Base-by-base conservation (phyloP, 2,113 vertebrate species). In the Synodontis membranacea region DNA sequence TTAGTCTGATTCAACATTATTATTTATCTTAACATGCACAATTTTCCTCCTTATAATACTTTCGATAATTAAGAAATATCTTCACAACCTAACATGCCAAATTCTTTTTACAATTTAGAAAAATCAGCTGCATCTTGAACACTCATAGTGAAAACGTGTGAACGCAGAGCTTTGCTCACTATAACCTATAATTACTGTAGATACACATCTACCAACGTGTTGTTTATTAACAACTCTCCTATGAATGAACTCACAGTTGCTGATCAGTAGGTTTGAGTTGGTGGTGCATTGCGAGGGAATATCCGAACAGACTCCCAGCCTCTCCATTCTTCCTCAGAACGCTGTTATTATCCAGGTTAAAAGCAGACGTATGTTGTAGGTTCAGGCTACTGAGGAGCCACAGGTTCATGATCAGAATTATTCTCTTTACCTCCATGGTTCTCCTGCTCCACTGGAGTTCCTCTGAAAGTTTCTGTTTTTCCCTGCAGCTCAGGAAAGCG, bases 231-330 rank as follows among this genome's bases (percentile, higher is more conserved):
- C 31, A 31, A 58, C 17, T 81, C 5, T 37, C 2, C 8, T 3
- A 17, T 28, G 28, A 62, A 56, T 28, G 4, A 84, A 97, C 96
- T 97, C 92, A 98, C 97, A 97, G 92, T 74, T 95, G 95, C 93
- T 90, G 94, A 82, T 94, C 95, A 87, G 91, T 56, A 0, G 96
- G 97, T 23, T 93, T 83, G 87, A 96, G 93, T 93, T 98, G 97
- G 92, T 95, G 89, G 89, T 98, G 97, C 94, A 98, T 95, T 83
- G 96, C 95, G 84, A 98, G 90, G 37, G 97, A 97, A 92, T 97
- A 98, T 81, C 97, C 97, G 94, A 98, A 98, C 89, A 97, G 92
- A 89, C 95, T 96, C 52, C 92, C 94, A 1, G 91, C 89, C 2
- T 96, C 95, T 86, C 97, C 97, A 0, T 82, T 90, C 92, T 92